Evolutionary conservation across 2,797 vertebrate species (phyloP), one percentile per base, ranked within the genome.

Genomic region (Darevskia mixta): DNA sequence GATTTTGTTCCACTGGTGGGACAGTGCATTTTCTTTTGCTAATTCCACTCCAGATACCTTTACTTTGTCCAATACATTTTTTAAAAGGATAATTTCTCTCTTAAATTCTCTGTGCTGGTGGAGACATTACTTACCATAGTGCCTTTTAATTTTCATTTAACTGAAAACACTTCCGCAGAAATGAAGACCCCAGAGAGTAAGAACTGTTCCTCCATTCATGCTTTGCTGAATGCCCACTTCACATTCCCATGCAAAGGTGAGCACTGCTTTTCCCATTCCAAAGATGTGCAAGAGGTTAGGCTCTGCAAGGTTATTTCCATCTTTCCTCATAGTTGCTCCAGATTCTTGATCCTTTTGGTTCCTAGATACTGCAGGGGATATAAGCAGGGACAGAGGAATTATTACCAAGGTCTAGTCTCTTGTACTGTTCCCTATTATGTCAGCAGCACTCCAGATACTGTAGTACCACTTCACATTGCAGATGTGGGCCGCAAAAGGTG

Each of bases 1-100:
- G 78, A 77, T 80, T 82, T 41, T 69, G 83, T 91, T 94, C 85
- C 87, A 78, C 67, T 81, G 23, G 9, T 86, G 38, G 25, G 87
- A 61, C 18, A 13, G 32, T 89, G 64, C 10, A 79, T 93, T 94
- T 90, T 72, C 83, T 29, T 87, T 43, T 8, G 49, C 49, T 88
- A 66, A 72, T 93, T 92, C 43, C 27, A 82, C 83, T 25, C 32
- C 29, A 73, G 85, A 23, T 35, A 64, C 10, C 7, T 35, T 92
- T 91, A 7, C 2, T 85, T 91, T 91, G 89, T 79, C 69, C 73
- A 78, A 92, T n/a, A 55, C n/a, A 17, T 43, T 8, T 72, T 1
- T 27, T 58, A 2, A 38, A 76, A 86, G 29, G 89, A 89, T 76
- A 49, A 23, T 4, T 80, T 78, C 66, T 0, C 29, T 77, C 49